Conservation (phyloP, 2,888 invertebrate genomes). For the Eueremaeus valkanovi region DNA sequence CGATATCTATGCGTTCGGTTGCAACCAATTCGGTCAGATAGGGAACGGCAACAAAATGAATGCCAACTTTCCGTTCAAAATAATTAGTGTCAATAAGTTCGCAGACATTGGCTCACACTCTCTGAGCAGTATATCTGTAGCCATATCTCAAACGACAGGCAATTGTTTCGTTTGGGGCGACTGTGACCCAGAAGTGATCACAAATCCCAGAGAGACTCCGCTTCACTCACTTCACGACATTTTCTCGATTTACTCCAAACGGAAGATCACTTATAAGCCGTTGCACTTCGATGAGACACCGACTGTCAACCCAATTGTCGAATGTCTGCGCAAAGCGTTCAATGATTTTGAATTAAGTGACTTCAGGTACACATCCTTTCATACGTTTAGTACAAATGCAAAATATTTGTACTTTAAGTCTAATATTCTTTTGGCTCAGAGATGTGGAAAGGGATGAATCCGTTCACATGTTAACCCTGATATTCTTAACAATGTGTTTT, state of each 20-base stretch:
- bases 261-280: constrained; percentile 9
- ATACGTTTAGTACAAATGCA: no score
- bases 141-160: constrained; percentile 16
- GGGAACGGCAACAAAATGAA: constrained; percentile 3
- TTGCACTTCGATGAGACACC: background rate
- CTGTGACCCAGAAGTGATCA: background rate
- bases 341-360: no score
- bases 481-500: no score
- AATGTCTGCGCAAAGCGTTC: constrained; percentile 18
- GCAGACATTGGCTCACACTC: constrained; percentile 9
- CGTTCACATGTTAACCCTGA: no score
- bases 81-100: background rate
- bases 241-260: constrained; percentile 27
- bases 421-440: no score
- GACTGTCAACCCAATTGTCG: constrained; percentile 30
- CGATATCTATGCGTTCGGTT: constrained; percentile 33
- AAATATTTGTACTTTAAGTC: no score
- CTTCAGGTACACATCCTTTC: no score
- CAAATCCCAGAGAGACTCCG: constrained; percentile 26
- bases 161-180: constrained; percentile 37
- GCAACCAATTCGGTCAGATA: constrained; percentile 23
- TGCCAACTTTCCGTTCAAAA: background rate
- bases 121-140: constrained; percentile 5
- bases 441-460: no score
- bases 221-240: constrained; percentile 11